Base-by-base conservation (phyloP, 2,888 invertebrate species). In the Argyra leucocephala region DNA sequence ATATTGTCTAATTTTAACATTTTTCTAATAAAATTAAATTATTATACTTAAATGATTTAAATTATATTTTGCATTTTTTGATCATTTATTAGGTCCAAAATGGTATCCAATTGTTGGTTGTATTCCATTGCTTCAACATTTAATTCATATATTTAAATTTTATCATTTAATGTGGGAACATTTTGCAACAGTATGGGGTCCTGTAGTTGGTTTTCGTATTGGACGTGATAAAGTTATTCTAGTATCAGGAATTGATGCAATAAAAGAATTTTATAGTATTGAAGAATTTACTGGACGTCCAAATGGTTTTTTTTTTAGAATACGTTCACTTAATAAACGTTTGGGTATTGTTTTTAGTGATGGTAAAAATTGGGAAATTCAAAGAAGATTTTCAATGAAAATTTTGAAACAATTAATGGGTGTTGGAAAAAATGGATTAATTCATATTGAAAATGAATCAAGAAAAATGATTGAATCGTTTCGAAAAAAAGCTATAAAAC, bases 251-350 rank as follows among this genome's bases (percentile, higher is more conserved):
- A 79, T 83, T 58, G 83, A 85, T 65, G 83, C 86, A 62, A 82
- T 87, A 4, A 83, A 82, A 60, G 84, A 86, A 73, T 84, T 85
- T 7, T 81, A 88, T 60, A 81, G 81, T 1, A 81, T 82, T 12
- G 84, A 85, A 22, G 86, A 86, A 67, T 88, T 88, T 70, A 86
- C 87, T 72, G 88, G 87, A 0, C 81, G 90, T 66, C 89, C 89
- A 0, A 83, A 87, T 70, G 88, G 85, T 31, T 89, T 88, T 73
- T 87, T 89, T 73, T 84, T 87, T 70, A 81, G 83, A 69, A 76
- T 88, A 66, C 81, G 89, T 65, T 83, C 88, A 26, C 85, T 87
- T 68, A 88, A 88, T 21, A 83, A 86, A 74, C 80, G 85, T 76
- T 78, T 83, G 69, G 90, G 90, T 1, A 82, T 89, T 22, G 84